phyloP scores from a whole-genome alignment of 2,888 invertebrate species.

The Allolobophora icterica region DNA sequence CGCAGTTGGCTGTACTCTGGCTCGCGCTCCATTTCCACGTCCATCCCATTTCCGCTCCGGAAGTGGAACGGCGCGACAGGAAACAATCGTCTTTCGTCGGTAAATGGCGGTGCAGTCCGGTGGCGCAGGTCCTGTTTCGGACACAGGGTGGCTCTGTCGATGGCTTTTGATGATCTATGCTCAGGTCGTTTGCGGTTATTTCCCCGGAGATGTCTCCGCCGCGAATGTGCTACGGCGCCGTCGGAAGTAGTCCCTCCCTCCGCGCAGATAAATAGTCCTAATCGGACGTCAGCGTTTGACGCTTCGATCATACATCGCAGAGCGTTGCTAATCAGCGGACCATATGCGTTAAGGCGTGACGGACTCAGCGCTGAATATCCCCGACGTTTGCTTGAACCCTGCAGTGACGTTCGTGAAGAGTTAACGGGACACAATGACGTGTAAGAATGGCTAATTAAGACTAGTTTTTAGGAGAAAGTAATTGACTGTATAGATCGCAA shows the following conservation, averaged over 20 bases:
- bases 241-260: not conserved
- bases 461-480: no score
- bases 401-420: not conserved
- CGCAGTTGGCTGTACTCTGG: not conserved
- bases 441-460: no score
- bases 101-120: not conserved
- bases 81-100: not conserved
- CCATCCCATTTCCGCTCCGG: not conserved
- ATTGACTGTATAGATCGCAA: no score
- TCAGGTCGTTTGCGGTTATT: not conserved
- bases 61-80: not conserved
- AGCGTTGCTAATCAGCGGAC: conserved; percentile 1
- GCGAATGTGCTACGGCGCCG: no score
- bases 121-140: not conserved
- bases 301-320: not conserved
- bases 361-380: not conserved
- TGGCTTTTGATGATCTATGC: not conserved
- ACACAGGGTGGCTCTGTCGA: not conserved
- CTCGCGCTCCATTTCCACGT: not conserved
- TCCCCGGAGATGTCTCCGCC: not conserved
- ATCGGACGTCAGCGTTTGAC: not conserved
- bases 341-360: not conserved
- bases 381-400: not conserved
- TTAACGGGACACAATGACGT: not conserved
- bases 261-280: not conserved